phyloP scores from a whole-genome alignment of 2,797 vertebrate species.

The Aselliscus stoliczkanus region DNA sequence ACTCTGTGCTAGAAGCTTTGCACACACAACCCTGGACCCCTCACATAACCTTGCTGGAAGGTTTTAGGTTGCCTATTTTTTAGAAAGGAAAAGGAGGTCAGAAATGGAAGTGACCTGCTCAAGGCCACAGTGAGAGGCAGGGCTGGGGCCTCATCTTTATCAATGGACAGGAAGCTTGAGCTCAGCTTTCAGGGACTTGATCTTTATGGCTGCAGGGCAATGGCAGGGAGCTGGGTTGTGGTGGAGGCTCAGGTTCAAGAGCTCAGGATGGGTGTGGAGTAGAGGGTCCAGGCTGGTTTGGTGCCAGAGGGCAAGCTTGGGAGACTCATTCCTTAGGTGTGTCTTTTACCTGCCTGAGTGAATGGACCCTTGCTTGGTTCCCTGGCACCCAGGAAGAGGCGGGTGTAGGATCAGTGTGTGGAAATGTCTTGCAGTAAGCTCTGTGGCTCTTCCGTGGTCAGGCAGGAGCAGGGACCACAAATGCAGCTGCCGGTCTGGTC shows the following conservation, averaged over 20 bases:
- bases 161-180: not conserved
- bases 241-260: not conserved
- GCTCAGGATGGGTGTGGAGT: not conserved
- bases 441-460: not conserved
- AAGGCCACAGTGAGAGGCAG: not conserved
- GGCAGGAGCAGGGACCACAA: not conserved
- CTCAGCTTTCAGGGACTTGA: not conserved
- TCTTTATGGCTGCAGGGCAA: not conserved
- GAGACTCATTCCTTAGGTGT: not conserved
- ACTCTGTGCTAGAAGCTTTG: not conserved
- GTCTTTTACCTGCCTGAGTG: accelerated
- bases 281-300: not conserved
- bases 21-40: not conserved
- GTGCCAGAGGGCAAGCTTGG: not conserved
- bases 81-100: not conserved
- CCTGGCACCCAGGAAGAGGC: not conserved
- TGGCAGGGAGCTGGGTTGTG: not conserved
- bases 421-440: not conserved
- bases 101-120: not conserved
- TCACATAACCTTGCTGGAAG: not conserved
- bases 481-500: not conserved
- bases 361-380: not conserved
- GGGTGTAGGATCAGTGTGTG: not conserved
- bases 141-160: not conserved
- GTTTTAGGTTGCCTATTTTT: not conserved